Evolutionary conservation across 2,113 vertebrate species (phyloP).

Genomic region (Corythornis madagascariensis): DNA sequence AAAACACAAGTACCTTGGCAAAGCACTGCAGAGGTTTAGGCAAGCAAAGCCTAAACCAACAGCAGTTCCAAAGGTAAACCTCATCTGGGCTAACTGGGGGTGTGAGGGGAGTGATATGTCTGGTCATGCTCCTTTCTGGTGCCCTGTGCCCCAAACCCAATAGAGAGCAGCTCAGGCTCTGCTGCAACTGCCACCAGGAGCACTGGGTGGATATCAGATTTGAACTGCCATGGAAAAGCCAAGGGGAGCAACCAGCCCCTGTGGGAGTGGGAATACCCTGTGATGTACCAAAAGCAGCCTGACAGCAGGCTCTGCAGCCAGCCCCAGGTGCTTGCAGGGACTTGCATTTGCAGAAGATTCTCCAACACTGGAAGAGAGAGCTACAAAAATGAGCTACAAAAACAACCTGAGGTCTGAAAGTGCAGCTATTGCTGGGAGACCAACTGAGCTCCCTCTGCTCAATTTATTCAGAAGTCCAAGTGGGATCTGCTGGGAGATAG

Average conservation of each 20-base stretch:
- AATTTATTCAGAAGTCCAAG: neutral
- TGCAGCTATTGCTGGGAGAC: neutral
- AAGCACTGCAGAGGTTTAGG: neutral
- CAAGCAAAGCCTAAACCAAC: neutral
- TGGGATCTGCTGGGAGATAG: neutral
- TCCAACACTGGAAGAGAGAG: neutral
- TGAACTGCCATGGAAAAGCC: neutral
- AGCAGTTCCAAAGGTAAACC: neutral
- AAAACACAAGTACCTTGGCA: neutral
- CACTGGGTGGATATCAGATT: neutral
- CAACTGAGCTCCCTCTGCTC: neutral
- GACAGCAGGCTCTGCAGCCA: neutral
- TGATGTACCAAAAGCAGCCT: rapidly evolving
- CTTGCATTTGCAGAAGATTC: neutral
- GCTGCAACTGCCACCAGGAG: neutral
- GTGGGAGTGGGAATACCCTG: neutral
- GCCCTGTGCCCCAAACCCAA: rapidly evolving
- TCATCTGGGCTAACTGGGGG: neutral
- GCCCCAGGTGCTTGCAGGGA: neutral
- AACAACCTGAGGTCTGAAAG: neutral
- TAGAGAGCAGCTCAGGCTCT: neutral
- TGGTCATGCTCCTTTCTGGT: neutral
- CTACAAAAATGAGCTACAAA: neutral
- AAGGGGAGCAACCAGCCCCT: neutral
- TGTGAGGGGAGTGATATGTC: neutral